phyloP scores from a whole-genome alignment of 2,888 invertebrate genomes.

The Oscheius sp. region DNA sequence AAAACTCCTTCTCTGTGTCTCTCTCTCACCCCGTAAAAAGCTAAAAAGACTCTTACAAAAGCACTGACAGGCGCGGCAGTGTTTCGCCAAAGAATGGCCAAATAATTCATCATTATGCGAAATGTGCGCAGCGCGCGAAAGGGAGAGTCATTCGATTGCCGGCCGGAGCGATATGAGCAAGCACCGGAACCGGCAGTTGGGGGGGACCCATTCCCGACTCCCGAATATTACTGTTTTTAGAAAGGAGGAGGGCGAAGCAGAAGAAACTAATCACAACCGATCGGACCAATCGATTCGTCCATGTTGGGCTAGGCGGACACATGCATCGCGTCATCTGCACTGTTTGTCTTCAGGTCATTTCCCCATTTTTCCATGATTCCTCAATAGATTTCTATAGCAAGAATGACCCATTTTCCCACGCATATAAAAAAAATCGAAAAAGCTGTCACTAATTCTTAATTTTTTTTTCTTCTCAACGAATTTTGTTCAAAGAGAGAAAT shows the following conservation, averaged over 20 bases:
- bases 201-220: conserved; percentile 17
- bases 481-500: too few species aligned
- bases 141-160: conserved; percentile 28
- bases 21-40: not conserved
- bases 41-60: not conserved
- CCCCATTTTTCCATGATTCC: too few species aligned
- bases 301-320: conserved; percentile 9
- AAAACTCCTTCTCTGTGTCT: too few species aligned
- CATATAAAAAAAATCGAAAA: too few species aligned
- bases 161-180: conserved; percentile 25
- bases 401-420: too few species aligned
- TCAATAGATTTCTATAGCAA: too few species aligned
- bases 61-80: too few species aligned
- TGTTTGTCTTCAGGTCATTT: too few species aligned
- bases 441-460: too few species aligned
- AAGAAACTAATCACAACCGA: conserved; percentile 20
- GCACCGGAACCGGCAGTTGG: conserved; percentile 26
- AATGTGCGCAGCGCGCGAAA: conserved; percentile 15
- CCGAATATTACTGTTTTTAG: not conserved
- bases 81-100: conserved; percentile 2
- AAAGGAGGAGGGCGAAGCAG: not conserved
- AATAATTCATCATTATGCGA: conserved; percentile 30
- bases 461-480: too few species aligned
- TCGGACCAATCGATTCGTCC: conserved; percentile 22
- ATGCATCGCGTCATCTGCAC: not conserved